A percentile compares a stretch with the other conserved stretches of the same genome.
Conservation (phyloP, 2,113 vertebrate genomes). For the Crotalus viridis region DNA sequence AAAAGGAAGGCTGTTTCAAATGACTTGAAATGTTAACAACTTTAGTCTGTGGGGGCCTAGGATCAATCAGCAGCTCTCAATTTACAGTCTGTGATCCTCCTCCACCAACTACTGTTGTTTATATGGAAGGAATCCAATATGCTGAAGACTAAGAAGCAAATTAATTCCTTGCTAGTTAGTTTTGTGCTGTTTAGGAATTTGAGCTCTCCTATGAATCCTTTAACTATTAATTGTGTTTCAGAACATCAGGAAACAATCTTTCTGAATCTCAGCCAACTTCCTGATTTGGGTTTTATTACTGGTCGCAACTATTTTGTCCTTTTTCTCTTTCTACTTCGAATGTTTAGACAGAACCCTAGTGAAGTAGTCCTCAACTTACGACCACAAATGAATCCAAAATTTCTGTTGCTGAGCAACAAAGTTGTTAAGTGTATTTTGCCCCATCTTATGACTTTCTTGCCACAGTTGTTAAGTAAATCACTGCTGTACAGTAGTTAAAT, state of each 20-base stretch:
- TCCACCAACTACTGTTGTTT: not conserved
- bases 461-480: not conserved
- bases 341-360: not conserved
- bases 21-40: not conserved
- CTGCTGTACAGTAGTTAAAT: not conserved
- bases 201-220: not conserved
- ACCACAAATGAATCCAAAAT: not conserved
- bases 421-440: not conserved
- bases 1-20: not conserved
- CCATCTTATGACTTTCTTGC: not conserved
- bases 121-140: not conserved
- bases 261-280: not conserved
- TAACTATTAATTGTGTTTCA: not conserved
- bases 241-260: not conserved
- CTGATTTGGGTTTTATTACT: not conserved
- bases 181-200: not conserved
- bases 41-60: not conserved
- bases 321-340: not conserved
- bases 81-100: not conserved
- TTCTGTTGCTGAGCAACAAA: not conserved
- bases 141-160: not conserved
- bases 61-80: no score
- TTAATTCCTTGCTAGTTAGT: not conserved
- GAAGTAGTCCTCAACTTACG: not conserved
- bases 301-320: not conserved